phyloP scores from a whole-genome alignment of 1,140 invertebrate species.

The Semibalanus balanoides region DNA sequence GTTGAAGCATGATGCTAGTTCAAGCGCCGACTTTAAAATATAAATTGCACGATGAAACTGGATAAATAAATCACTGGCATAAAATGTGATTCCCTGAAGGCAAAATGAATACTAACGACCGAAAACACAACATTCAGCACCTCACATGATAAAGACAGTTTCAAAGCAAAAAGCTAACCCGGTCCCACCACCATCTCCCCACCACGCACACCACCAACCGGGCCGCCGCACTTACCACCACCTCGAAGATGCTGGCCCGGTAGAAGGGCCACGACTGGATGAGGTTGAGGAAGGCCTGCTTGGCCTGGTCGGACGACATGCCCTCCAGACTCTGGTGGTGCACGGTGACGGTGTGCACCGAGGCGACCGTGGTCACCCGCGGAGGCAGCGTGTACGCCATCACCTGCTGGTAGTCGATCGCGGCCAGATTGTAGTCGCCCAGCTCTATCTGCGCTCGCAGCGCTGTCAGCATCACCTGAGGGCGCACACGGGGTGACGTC shows the following conservation, averaged over 20 bases:
- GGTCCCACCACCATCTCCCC: no score
- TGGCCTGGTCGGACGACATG: slow-evolving; percentile 68
- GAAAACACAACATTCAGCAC: no score
- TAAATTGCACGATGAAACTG: no score
- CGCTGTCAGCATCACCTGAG: slow-evolving; percentile 78
- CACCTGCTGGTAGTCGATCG: slow-evolving; percentile 37
- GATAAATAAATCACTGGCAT: no score
- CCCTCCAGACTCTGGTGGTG: slow-evolving; percentile 75
- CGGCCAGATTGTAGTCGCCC: slow-evolving; percentile 48
- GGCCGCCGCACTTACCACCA: slow-evolving; percentile 47
- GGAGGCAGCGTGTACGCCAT: slow-evolving; percentile 66
- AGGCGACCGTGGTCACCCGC: slow-evolving; percentile 55
- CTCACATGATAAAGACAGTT: no score
- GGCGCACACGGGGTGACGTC: not conserved
- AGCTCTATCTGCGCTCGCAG: slow-evolving; percentile 83
- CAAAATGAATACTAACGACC: no score
- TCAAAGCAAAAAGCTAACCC: no score
- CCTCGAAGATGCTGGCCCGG: slow-evolving; percentile 84
- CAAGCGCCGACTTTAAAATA: no score
- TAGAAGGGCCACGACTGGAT: slow-evolving; percentile 87
- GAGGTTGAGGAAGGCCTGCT: slow-evolving; percentile 83
- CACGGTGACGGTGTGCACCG: slow-evolving; percentile 60
- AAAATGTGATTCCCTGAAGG: no score
- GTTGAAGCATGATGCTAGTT: no score
- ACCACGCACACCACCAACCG: no score